Conservation (phyloP, 2,797 vertebrate genomes). For the Chloroceryle inda region DNA sequence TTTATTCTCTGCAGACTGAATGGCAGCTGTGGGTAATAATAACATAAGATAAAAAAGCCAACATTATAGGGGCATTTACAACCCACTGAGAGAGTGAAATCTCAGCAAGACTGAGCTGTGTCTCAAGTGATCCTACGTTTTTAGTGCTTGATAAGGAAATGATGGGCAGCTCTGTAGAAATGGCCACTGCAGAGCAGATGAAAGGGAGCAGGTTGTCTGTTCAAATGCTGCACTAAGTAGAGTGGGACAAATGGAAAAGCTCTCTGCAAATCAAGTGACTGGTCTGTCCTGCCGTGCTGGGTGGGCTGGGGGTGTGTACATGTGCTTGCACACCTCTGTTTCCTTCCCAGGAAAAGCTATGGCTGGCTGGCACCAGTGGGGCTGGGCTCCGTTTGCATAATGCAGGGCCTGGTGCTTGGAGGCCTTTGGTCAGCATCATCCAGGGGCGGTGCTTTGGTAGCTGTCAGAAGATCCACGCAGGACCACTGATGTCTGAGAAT, state of each 20-base stretch:
- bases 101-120: constrained; percentile 60
- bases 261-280: background rate
- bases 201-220: constrained; percentile 40
- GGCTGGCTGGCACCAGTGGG: background rate
- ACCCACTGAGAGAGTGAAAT: constrained; percentile 68
- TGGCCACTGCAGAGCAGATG: constrained; percentile 22
- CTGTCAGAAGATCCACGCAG: background rate
- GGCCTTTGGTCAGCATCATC: background rate
- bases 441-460: background rate
- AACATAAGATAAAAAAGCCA: constrained; percentile 76
- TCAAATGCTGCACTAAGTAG: background rate
- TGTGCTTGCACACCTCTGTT: background rate
- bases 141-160: constrained; percentile 67
- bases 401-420: background rate
- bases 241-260: constrained; percentile 40
- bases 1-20: constrained; percentile 77
- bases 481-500: background rate
- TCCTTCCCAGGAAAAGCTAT: background rate
- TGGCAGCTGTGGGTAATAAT: constrained; percentile 76
- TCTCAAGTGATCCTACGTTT: constrained; percentile 59
- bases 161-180: constrained; percentile 69
- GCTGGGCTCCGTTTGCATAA: background rate
- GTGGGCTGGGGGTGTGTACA: background rate
- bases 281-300: background rate
- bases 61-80: constrained; percentile 79